These are phyloP conservation scores for Cerceris rybyensis DNA, from an alignment of 2,888 invertebrate genomes.

Conservation along the genomic window DNA sequence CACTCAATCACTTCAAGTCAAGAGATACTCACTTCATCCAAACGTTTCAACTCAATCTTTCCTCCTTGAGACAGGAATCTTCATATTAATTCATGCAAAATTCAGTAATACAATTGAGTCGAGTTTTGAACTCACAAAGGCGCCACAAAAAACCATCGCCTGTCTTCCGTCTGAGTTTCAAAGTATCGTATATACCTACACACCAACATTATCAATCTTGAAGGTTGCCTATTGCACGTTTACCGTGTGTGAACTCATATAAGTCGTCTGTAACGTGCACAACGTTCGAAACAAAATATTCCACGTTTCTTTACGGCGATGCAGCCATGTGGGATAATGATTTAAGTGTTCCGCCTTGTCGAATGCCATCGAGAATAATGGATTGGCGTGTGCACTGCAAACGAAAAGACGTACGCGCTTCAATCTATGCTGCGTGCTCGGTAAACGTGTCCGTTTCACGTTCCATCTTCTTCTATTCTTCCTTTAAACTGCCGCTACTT, in stretches of 20 bases:
- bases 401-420: constrained; percentile 55
- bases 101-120: too few species aligned
- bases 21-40: too few species aligned
- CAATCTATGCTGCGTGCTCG: constrained; percentile 19
- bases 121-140: neutral
- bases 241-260: constrained; percentile 3
- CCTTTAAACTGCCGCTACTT: neutral
- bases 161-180: neutral
- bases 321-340: constrained; percentile 42
- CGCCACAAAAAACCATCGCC: neutral
- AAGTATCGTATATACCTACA: constrained; percentile 5
- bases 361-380: constrained; percentile 38
- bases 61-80: too few species aligned
- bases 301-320: constrained; percentile 17
- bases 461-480: constrained; percentile 19
- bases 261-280: constrained; percentile 15
- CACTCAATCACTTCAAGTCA: too few species aligned
- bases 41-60: too few species aligned
- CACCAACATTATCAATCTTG: constrained; percentile 5
- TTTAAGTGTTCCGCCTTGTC: constrained; percentile 39
- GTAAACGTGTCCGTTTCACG: constrained; percentile 26
- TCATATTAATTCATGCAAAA: too few species aligned
- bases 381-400: constrained; percentile 30
- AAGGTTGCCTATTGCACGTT: constrained; percentile 19
- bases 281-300: constrained; percentile 26